These are phyloP conservation scores for Macrotrachela quadricornifera DNA, from an alignment of 1,140 invertebrate genomes.

Conservation along the genomic window DNA sequence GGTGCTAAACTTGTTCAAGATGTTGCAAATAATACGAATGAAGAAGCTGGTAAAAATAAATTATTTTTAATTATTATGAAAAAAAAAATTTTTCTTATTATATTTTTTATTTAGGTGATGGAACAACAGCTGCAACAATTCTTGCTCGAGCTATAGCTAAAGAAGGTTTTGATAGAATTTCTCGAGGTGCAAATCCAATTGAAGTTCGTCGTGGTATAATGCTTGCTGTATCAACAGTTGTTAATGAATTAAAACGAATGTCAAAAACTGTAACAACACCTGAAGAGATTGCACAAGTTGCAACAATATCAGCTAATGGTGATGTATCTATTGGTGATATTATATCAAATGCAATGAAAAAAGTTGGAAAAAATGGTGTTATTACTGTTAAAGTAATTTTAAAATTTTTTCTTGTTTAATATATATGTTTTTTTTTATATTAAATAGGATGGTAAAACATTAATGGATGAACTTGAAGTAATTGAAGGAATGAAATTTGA, in stretches of 20 bases:
- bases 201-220: conserved; percentile 91
- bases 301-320: conserved; percentile 97
- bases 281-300: conserved; percentile 98
- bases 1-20: conserved; percentile 95
- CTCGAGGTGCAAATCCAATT: conserved; percentile 90
- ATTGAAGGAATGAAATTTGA: conserved; percentile 99
- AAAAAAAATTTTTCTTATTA: too few species aligned
- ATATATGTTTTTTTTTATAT: too few species aligned
- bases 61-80: too few species aligned
- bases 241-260: conserved; percentile 63
- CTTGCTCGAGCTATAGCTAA: conserved; percentile 91
- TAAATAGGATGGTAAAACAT: conserved; percentile 67
- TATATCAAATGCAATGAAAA: conserved; percentile 98
- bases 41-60: conserved; percentile 46
- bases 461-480: conserved; percentile 82
- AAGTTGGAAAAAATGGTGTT: conserved; percentile 81
- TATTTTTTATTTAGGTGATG: conserved; percentile 49
- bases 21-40: conserved; percentile 98
- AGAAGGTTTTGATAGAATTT: conserved; percentile 96
- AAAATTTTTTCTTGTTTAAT: too few species aligned
- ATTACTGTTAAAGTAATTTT: conserved; percentile 67
- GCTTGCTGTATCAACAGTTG: conserved; percentile 76
- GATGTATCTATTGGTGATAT: conserved; percentile 70
- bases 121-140: conserved; percentile 93
- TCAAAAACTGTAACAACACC: conserved; percentile 87